Base-by-base conservation (phyloP, 2,888 invertebrate genomes). In the Synergus gifuensis region DNA sequence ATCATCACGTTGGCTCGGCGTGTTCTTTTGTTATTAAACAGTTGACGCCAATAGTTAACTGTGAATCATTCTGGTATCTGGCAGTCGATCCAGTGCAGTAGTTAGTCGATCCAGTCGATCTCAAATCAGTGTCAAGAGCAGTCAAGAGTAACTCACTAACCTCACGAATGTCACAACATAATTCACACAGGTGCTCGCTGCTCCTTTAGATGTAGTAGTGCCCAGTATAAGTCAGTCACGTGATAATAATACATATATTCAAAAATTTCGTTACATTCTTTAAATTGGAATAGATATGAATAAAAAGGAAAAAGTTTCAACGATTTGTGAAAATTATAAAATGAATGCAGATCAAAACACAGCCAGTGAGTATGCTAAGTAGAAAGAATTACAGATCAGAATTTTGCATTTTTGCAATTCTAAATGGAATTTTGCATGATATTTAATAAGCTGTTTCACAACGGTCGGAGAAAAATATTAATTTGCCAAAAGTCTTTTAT, bases 111-210 rank as follows among this genome's bases (percentile, higher is more conserved):
- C 36, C 54, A 58, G 54, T 16, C 54, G 54, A 58, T 18, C 54
- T 58, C 54, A 58, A 58, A n/a, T 58, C 54, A 58, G 54, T 58
- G 54, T 58, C 54, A 58, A 58, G 54, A 58, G 9, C 54, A 58
- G 8, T 36, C 22, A 28, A 28, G 22, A 28, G 22, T 28, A 28
- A 2, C 22, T 36, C 36, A 36, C 5, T 4, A 36, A 36, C 36
- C 54, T 18, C n/a, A 58, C 54, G 54, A 58, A 58, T 18, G 8
- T 9, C 54, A 9, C 3, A 36, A 18, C 9, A 18, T 9, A 18
- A 58, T 18, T 58, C 3, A 0, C 9, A 58, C 54, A 58, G 3
- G 54, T 58, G 18, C 54, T n/a, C 18, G 0, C 54, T 28, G 18
- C 54, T 58, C n/a, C 54, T 58, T 58, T 18, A 9, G 54, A 16